A percentile compares a stretch with the other conserved stretches of the same genome.
Conservation (phyloP, 2,888 invertebrate genomes). For the Cerastoderma edule region DNA sequence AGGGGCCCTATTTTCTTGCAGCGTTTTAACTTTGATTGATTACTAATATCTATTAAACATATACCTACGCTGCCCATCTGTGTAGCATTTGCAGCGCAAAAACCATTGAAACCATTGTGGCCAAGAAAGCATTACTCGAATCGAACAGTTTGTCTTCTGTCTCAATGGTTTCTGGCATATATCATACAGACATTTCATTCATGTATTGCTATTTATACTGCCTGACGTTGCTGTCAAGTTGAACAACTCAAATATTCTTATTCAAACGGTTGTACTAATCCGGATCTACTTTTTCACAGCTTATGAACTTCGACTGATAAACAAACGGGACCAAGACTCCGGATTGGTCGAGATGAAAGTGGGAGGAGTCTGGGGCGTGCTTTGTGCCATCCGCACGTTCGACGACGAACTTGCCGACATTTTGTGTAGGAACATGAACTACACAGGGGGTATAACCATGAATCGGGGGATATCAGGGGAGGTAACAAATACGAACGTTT, state of each 20-base stretch:
- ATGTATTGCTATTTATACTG: not conserved
- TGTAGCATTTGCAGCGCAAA: too few species aligned
- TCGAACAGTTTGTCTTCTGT: not conserved
- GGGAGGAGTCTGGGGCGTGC: conserved; percentile 49
- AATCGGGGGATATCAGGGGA: conserved; percentile 36
- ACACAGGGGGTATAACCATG: conserved; percentile 45
- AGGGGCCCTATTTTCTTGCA: too few species aligned
- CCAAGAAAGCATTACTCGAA: not conserved
- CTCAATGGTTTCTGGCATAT: not conserved
- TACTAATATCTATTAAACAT: too few species aligned
- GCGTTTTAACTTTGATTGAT: too few species aligned
- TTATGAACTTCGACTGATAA: conserved; percentile 49
- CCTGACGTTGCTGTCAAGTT: not conserved
- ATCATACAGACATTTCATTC: not conserved
- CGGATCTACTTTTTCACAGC: conserved; percentile 34
- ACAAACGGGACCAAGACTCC: conserved; percentile 28
- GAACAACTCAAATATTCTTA: not conserved
- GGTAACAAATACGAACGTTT: conserved; percentile 28
- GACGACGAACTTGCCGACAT: conserved; percentile 53
- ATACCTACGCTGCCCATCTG: too few species aligned
- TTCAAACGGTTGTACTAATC: not conserved
- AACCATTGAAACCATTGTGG: not conserved
- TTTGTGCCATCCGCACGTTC: conserved; percentile 48
- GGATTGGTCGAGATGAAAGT: conserved; percentile 58
- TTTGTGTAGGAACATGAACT: conserved; percentile 56